A percentile compares a stretch with the other conserved stretches of the same genome.
Evolutionary conservation across 2,797 vertebrate genomes (phyloP).

Genomic region (Synanceia verrucosa): DNA sequence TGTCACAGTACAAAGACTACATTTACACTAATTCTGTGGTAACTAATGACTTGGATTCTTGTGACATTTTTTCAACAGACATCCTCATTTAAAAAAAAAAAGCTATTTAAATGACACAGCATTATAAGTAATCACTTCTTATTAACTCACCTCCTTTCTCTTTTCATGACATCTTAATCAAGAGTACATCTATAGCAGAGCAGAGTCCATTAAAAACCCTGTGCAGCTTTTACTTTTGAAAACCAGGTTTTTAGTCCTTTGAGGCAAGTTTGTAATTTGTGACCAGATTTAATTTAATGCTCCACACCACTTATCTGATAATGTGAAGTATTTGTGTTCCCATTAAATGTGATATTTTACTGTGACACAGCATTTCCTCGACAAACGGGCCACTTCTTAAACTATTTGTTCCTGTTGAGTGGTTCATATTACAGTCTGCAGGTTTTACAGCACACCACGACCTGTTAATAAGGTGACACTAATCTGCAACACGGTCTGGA

Average conservation of each 20-base stretch:
- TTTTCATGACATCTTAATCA: background rate
- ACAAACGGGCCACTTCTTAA: background rate
- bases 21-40: background rate
- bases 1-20: background rate
- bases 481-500: constrained; percentile 12
- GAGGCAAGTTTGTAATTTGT: background rate
- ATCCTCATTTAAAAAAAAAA: too few species aligned
- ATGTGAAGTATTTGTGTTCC: background rate
- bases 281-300: background rate
- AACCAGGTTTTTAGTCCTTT: too few species aligned
- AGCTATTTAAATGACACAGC: too few species aligned
- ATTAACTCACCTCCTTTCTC: background rate
- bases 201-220: background rate
- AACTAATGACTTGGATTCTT: background rate
- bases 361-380: background rate
- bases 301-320: background rate
- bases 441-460: background rate
- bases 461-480: constrained; percentile 16
- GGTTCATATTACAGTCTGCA: background rate
- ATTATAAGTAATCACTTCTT: background rate
- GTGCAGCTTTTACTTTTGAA: background rate
- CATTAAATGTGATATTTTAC: background rate
- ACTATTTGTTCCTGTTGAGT: background rate
- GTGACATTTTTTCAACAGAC: too few species aligned
- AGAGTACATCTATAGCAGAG: background rate